Percentiles rank a stretch among this genome's conserved stretches.
phyloP scores from a whole-genome alignment of 92 coral and sea anemone genomes.

The Meandrina meandrites region DNA sequence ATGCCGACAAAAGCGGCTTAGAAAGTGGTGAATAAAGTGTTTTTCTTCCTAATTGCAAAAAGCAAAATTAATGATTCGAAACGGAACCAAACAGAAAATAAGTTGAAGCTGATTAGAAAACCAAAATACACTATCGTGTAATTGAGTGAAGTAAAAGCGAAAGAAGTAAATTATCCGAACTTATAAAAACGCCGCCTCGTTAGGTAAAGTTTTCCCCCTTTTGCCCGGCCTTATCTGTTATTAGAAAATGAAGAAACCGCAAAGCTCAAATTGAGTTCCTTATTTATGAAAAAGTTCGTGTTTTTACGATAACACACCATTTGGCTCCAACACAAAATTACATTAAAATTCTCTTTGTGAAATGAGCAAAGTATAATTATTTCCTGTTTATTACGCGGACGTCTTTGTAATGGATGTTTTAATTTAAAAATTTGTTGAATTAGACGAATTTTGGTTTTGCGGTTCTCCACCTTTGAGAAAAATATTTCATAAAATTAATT shows the following conservation, averaged over 20 bases:
- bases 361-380: slow-evolving; percentile 44
- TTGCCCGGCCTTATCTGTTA: background rate
- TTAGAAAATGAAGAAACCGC: slow-evolving; percentile 21
- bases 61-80: slow-evolving; percentile 45
- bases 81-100: slow-evolving; percentile 38
- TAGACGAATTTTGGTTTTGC: slow-evolving; percentile 17
- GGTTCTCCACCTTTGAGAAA: background rate
- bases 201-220: background rate
- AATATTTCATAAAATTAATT: background rate
- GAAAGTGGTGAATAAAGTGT: slow-evolving; percentile 13
- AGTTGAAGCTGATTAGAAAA: slow-evolving; percentile 35
- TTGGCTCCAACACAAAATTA: slow-evolving; percentile 23
- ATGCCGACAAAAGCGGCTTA: slow-evolving; percentile 14
- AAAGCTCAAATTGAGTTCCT: slow-evolving; percentile 11
- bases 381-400: slow-evolving; percentile 45
- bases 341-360: slow-evolving; percentile 28
- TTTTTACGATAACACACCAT: background rate
- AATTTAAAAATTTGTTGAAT: slow-evolving; percentile 25
- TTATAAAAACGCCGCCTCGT: background rate
- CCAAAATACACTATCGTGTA: slow-evolving; percentile 34
- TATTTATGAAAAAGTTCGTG: background rate
- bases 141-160: slow-evolving; percentile 30
- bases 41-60: slow-evolving; percentile 40
- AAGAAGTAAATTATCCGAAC: slow-evolving; percentile 35
- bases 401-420: slow-evolving; percentile 27